Base-by-base conservation (phyloP, 53 echinoderm and acorn worm genomes). In the Actinopyga echinites region DNA sequence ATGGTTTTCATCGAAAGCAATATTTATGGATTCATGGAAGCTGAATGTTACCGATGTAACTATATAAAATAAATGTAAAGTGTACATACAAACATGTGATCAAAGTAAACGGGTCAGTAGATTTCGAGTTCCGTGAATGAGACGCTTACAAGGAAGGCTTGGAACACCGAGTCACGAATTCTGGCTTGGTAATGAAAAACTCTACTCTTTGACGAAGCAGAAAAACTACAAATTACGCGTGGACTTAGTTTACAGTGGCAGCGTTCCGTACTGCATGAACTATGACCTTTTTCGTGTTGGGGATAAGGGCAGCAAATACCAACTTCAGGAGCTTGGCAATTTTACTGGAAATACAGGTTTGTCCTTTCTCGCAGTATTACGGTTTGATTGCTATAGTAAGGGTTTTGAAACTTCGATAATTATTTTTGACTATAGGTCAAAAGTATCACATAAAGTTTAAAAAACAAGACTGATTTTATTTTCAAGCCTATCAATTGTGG, bases 131-230 rank as follows among this genome's bases (percentile, higher is more conserved):
- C 1, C 30, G 68, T 6, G 37, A n/a, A 3, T 67, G 68, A 35
- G 8, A 34, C 17, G 68, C 34, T 31, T 67, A 67, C 68, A 67
- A 67, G 34, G 68, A 67, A 67, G 68, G 68, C 34, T 67, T 33
- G 68, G 68, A 11, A 34, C 17, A 15, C 30, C 37, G 13, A 67
- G 34, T 2, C 34, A 38, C 34, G 68, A 67, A 67, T 31, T 67
- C 37, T 67, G 68, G 68, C 34, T 67, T 34, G 68, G 68, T 5
- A 67, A 67, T 38, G 35, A 67, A 67, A 67, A 67, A 34, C 68
- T 67, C 35, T 36, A n/a, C 37, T 31, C 34, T 38, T n/a, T 67
- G 3, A 67, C 68, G 2, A 67, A 35, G 4, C 68, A 67, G 37
- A 67, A 34, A 38, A 67, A 67, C 19, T 67, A 67, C 68, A 34